These are phyloP conservation scores for Globia sparganii DNA, from an alignment of 2,888 invertebrate genomes.

Conservation along the genomic window DNA sequence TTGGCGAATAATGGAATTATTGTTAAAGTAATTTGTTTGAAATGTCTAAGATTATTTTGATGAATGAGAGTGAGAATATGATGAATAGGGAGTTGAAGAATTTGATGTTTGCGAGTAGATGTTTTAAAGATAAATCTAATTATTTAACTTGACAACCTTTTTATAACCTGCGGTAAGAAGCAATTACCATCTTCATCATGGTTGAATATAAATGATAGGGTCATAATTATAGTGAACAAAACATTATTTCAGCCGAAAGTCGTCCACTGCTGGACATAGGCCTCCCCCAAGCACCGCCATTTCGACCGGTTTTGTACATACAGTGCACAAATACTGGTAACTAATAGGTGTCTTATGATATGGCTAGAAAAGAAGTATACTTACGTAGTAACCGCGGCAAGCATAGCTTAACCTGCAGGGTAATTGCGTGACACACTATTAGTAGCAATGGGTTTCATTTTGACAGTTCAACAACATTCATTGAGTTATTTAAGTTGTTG, in stretches of 20 bases:
- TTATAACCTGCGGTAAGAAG: neutral
- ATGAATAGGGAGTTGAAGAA: neutral
- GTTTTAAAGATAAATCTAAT: neutral
- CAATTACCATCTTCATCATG: neutral
- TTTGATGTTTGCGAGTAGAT: neutral
- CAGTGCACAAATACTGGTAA: neutral
- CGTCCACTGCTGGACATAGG: too few species aligned
- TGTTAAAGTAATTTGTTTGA: constrained; percentile 32
- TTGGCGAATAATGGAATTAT: constrained; percentile 31
- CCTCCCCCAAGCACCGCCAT: too few species aligned
- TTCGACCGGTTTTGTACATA: too few species aligned
- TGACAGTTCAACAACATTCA: too few species aligned
- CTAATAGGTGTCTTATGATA: neutral
- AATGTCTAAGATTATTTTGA: constrained; percentile 23
- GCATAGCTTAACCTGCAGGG: too few species aligned
- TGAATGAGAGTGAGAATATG: neutral
- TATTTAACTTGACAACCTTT: neutral
- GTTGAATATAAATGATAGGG: too few species aligned
- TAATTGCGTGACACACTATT: too few species aligned
- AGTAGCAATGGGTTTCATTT: too few species aligned
- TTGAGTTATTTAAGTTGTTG: too few species aligned
- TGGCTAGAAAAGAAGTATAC: neutral
- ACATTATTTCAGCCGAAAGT: too few species aligned
- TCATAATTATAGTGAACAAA: neutral
- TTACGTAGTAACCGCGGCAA: too few species aligned